Percentiles rank a stretch among this genome's conserved stretches.
Evolutionary conservation across 2,113 vertebrate genomes (phyloP).

Genomic region (Egretta garzetta): DNA sequence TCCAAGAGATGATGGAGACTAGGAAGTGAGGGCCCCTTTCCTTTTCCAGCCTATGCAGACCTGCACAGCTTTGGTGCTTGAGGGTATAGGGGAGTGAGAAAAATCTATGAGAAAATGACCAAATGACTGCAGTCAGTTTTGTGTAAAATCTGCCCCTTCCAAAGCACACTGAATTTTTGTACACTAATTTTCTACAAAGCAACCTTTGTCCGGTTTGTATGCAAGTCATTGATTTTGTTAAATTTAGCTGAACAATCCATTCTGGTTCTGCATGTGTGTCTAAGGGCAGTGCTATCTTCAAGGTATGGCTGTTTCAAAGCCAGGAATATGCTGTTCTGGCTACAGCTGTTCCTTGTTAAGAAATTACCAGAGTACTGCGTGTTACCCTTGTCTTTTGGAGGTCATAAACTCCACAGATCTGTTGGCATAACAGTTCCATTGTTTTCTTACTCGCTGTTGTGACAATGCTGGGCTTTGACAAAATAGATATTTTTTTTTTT

Average conservation of each 20-base stretch:
- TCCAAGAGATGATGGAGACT: neutral
- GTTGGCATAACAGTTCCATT: neutral
- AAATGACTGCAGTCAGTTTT: neutral
- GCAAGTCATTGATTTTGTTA: neutral
- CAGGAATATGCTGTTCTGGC: neutral
- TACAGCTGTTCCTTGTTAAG: neutral
- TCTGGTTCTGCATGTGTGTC: neutral
- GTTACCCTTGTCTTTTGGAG: neutral
- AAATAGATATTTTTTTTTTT: neutral
- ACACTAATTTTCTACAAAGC: accelerated
- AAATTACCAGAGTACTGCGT: neutral
- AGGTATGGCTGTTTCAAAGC: neutral
- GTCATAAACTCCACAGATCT: neutral
- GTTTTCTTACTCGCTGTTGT: neutral
- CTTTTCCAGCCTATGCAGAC: neutral
- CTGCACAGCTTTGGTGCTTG: neutral
- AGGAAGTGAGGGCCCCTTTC: neutral
- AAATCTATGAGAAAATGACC: neutral
- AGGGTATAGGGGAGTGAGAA: neutral
- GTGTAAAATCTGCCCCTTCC: neutral
- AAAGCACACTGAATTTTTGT: neutral
- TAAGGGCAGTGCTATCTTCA: neutral
- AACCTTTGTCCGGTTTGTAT: neutral
- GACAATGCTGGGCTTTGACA: neutral
- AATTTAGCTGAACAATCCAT: neutral